phyloP scores from a whole-genome alignment of 2,113 vertebrate genomes.

The Pachyramphus minor region DNA sequence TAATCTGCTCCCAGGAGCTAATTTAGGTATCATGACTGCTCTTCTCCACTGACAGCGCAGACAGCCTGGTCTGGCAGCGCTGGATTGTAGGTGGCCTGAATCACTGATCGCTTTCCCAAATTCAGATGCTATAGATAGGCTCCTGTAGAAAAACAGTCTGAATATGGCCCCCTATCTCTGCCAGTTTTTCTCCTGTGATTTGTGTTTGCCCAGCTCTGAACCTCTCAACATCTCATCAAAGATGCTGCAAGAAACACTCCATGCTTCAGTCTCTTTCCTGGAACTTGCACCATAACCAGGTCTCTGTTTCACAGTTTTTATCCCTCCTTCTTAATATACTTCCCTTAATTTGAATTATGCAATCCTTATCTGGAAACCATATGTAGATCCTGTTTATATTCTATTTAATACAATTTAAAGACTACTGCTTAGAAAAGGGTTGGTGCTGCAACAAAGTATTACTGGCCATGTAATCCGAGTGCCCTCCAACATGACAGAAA shows the following conservation, averaged over 20 bases:
- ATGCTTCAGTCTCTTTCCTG: background rate
- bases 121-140: constrained; percentile 55
- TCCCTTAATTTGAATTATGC: background rate
- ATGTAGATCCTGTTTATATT: background rate
- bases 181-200: background rate
- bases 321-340: background rate
- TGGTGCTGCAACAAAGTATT: background rate
- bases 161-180: background rate
- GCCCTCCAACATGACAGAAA: background rate
- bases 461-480: background rate
- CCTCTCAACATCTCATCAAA: background rate
- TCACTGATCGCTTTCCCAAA: constrained; percentile 63
- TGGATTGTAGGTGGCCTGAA: constrained; percentile 66
- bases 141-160: constrained; percentile 37
- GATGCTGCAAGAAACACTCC: background rate
- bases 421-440: background rate
- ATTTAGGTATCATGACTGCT: constrained; percentile 44
- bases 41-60: constrained; percentile 35
- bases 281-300: background rate
- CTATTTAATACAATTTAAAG: background rate
- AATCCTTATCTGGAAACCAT: background rate
- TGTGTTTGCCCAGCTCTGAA: background rate
- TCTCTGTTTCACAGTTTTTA: background rate
- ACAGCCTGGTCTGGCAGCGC: constrained; percentile 52
- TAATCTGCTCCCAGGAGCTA: constrained; percentile 32